Percentiles rank a stretch among this genome's conserved stretches.
phyloP scores from a whole-genome alignment of 1,140 invertebrate species.

The Hyposmocoma kahamanoa region DNA sequence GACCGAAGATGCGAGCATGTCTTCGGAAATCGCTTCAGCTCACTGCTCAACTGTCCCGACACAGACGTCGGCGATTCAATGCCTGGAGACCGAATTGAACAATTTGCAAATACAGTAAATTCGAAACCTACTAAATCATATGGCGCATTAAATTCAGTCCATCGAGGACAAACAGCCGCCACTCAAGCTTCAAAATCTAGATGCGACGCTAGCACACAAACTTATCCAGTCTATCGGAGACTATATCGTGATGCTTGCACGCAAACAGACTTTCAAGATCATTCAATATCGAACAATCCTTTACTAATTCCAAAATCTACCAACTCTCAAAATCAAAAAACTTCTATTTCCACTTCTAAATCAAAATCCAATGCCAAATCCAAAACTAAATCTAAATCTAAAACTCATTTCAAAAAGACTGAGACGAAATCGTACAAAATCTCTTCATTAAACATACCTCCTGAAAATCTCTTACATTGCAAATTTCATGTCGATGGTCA shows the following conservation, averaged over 20 bases:
- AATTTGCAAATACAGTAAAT: neutral
- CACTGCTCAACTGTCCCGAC: neutral
- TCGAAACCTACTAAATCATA: neutral
- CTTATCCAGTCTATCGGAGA: conserved; percentile 12
- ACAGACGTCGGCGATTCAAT: no score
- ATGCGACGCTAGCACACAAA: no score
- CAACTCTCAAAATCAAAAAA: no score
- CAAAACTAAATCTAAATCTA: conserved; percentile 1
- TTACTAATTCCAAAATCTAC: conserved; percentile 3
- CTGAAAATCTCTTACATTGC: conserved; percentile 12
- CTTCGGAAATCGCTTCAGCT: conserved; percentile 3
- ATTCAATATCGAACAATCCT: neutral
- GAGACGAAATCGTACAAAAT: conserved; percentile 4
- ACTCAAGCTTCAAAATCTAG: no score
- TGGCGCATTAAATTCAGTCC: neutral
- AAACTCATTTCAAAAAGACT: neutral
- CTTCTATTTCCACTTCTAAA: neutral
- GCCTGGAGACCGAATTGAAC: neutral
- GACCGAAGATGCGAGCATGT: conserved; percentile 9
- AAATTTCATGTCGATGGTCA: conserved; percentile 8
- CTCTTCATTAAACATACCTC: conserved; percentile 6
- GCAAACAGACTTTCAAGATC: conserved; percentile 1
- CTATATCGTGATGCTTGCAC: conserved; percentile 4
- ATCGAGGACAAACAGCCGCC: no score
- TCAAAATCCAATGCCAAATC: neutral